phyloP scores from a whole-genome alignment of 2,113 vertebrate species.

The Neopipo cinnamomea region DNA sequence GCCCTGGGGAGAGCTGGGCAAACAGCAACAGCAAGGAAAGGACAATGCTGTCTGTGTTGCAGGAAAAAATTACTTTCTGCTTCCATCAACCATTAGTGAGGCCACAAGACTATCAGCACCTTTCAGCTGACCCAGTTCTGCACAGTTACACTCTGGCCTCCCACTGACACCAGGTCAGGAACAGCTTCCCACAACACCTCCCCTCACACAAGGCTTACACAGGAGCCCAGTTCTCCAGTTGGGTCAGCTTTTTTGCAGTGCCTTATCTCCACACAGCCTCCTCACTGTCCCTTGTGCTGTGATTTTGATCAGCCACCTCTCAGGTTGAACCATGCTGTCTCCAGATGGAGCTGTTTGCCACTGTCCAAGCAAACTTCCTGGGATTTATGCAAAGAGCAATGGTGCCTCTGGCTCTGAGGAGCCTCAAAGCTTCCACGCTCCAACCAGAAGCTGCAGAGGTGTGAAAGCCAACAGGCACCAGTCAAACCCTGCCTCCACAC shows the following conservation, averaged over 20 bases:
- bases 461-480: neutral
- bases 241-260: neutral
- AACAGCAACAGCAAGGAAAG: neutral
- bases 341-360: neutral
- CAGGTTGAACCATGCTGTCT: neutral
- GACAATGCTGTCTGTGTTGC: accelerated
- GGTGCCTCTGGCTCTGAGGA: neutral
- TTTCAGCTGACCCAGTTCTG: neutral
- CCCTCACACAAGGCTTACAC: neutral
- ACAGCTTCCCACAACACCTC: neutral
- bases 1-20: neutral
- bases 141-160: accelerated
- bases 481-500: neutral
- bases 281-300: accelerated
- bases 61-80: neutral
- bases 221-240: neutral
- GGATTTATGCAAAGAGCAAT: accelerated
- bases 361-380: neutral
- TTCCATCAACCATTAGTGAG: neutral
- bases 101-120: neutral
- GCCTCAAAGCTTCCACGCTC: neutral
- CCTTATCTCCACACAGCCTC: neutral
- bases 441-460: neutral
- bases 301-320: neutral
- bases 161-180: no score